Evolutionary conservation across 30 jellyfish, hydroid and myxozoan species (phyloP).

Genomic region (Mastigias papua): DNA sequence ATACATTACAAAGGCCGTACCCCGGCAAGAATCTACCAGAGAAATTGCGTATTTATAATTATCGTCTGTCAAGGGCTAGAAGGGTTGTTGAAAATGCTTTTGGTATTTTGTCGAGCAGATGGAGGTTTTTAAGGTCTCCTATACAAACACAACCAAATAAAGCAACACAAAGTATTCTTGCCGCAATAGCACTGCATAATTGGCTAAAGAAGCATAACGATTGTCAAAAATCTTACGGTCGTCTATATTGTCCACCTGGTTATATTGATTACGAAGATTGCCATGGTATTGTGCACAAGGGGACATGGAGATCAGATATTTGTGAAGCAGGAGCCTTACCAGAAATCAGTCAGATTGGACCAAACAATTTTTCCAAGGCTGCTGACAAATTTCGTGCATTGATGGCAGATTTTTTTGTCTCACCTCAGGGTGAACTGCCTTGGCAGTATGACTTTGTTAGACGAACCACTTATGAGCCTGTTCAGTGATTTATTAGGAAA

Average conservation of each 20-base stretch:
- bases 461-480: slow-evolving; percentile 9
- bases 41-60: slow-evolving; percentile 4
- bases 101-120: not conserved
- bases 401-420: not conserved
- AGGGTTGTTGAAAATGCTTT: slow-evolving; percentile 31
- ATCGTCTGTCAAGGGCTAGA: slow-evolving; percentile 36
- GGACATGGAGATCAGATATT: slow-evolving; percentile 26
- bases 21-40: slow-evolving; percentile 7
- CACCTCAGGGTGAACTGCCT: slow-evolving; percentile 14
- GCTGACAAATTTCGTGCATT: not conserved
- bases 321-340: slow-evolving; percentile 35
- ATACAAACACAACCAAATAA: slow-evolving; percentile 26
- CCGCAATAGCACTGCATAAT: slow-evolving; percentile 36
- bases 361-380: slow-evolving; percentile 23
- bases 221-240: slow-evolving; percentile 8
- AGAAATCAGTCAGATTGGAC: slow-evolving; percentile 13
- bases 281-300: slow-evolving; percentile 31
- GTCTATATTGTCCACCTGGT: slow-evolving; percentile 41
- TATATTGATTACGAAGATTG: slow-evolving; percentile 15
- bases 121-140: slow-evolving; percentile 2
- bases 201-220: slow-evolving; percentile 22
- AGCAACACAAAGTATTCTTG: not conserved
- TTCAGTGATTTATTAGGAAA: not conserved
- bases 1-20: slow-evolving; percentile 3
- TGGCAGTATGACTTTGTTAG: slow-evolving; percentile 12